These are phyloP conservation scores for Ceuthmochares aereus DNA, from an alignment of 2,113 vertebrate genomes.

Conservation along the genomic window DNA sequence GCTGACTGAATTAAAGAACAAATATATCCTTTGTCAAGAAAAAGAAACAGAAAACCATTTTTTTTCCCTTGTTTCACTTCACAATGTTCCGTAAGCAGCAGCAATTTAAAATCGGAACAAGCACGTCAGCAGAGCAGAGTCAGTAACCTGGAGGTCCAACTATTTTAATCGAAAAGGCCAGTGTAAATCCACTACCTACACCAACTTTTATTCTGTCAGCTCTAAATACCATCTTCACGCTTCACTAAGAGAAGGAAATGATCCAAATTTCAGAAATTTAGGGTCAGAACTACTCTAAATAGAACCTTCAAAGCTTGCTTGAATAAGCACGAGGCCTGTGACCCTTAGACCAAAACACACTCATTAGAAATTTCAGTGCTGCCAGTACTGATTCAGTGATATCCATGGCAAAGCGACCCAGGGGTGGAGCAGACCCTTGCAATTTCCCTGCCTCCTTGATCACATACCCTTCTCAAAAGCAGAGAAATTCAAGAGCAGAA, in stretches of 20 bases:
- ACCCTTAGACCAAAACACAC: neutral
- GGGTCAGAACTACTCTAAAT: neutral
- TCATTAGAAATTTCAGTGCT: fast-evolving
- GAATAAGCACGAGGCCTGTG: neutral
- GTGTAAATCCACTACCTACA: neutral
- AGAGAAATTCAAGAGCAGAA: neutral
- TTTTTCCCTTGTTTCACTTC: conserved; percentile 7
- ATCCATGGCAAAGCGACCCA: neutral
- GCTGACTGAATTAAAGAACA: conserved; percentile 50
- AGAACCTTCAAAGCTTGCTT: neutral
- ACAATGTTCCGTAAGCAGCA: neutral
- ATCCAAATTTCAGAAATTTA: neutral
- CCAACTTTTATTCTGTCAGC: neutral
- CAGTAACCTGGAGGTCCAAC: neutral
- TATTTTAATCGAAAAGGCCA: neutral
- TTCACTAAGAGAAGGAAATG: neutral
- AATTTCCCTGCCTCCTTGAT: neutral
- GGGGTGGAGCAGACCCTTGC: neutral
- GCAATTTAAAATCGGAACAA: neutral
- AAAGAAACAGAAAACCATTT: conserved; percentile 30
- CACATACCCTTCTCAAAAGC: neutral
- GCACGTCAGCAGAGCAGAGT: neutral
- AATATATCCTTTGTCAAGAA: conserved; percentile 57
- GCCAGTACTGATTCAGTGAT: neutral
- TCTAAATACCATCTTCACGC: neutral